Conservation (phyloP, 1,140 invertebrate species). For the Tetramorium parvispinum region DNA sequence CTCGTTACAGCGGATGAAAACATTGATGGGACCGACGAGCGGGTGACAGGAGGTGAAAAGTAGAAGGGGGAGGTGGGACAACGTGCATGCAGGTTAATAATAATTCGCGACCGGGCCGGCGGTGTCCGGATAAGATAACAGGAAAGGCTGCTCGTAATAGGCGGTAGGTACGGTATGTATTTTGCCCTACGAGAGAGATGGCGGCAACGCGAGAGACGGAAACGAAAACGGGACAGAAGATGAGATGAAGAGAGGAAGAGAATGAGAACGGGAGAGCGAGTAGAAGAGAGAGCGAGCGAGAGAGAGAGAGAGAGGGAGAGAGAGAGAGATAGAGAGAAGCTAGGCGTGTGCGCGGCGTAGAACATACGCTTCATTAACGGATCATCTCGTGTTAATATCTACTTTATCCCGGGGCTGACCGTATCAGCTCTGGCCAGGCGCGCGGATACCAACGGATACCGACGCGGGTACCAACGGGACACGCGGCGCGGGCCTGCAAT, state of each 20-base stretch:
- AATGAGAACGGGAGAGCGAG: neutral
- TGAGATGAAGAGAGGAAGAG: slow-evolving; percentile 34
- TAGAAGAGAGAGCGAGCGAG: neutral
- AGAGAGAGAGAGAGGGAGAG: neutral
- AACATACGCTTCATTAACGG: slow-evolving; percentile 87
- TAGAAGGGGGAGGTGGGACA: slow-evolving; percentile 56
- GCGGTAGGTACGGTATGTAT: slow-evolving; percentile 76
- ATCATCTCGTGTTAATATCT: slow-evolving; percentile 87
- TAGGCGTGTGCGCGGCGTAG: slow-evolving; percentile 76
- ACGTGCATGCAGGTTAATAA: slow-evolving; percentile 79
- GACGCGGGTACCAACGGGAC: slow-evolving; percentile 62
- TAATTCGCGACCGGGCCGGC: slow-evolving; percentile 82
- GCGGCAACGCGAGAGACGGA: slow-evolving; percentile 17
- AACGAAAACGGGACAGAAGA: slow-evolving; percentile 22
- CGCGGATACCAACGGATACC: slow-evolving; percentile 70
- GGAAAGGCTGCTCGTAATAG: slow-evolving; percentile 86
- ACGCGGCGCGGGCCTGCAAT: slow-evolving; percentile 74
- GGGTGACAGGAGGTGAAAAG: slow-evolving; percentile 21
- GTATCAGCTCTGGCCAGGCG: slow-evolving; percentile 82
- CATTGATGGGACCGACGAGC: slow-evolving; percentile 9
- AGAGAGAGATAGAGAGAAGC: neutral
- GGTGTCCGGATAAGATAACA: slow-evolving; percentile 86
- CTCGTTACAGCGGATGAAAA: slow-evolving; percentile 58
- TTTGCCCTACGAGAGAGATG: slow-evolving; percentile 52
- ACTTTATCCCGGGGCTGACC: slow-evolving; percentile 85